These are phyloP conservation scores for Ostrea edulis DNA, from an alignment of 1,140 invertebrate genomes.

Conservation along the genomic window DNA sequence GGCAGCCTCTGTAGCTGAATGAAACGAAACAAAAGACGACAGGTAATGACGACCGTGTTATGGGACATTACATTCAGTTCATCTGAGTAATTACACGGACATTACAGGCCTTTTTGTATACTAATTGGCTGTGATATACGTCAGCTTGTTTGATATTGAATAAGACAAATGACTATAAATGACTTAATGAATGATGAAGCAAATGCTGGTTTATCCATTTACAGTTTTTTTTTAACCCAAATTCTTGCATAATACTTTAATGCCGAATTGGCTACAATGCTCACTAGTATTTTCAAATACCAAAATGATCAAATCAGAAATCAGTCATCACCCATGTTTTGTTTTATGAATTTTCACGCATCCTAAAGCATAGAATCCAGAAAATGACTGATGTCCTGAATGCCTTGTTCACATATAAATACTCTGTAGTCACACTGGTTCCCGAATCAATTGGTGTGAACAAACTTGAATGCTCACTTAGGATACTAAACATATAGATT, in stretches of 20 bases:
- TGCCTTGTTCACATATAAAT: no score
- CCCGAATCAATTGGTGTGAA: no score
- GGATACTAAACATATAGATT: no score
- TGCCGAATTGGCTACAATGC: background rate
- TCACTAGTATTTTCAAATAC: background rate
- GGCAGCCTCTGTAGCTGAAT: background rate
- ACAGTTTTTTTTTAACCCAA: background rate
- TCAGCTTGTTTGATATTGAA: background rate
- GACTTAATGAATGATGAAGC: background rate
- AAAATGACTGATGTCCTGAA: no score
- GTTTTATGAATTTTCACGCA: no score
- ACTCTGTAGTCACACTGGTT: no score
- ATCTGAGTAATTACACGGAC: background rate
- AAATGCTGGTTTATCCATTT: background rate
- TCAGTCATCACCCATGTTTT: no score
- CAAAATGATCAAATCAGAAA: no score
- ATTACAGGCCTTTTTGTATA: background rate
- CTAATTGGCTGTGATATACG: background rate
- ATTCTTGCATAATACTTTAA: background rate
- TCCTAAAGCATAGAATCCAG: no score
- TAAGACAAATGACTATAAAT: background rate
- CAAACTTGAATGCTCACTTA: no score
- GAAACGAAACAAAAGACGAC: conserved; percentile 16
- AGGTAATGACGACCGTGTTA: conserved; percentile 20
- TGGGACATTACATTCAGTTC: background rate